Evolutionary conservation across 2,797 vertebrate species (phyloP), one percentile per base, ranked within the genome.

Genomic region (Artibeus jamaicensis): DNA sequence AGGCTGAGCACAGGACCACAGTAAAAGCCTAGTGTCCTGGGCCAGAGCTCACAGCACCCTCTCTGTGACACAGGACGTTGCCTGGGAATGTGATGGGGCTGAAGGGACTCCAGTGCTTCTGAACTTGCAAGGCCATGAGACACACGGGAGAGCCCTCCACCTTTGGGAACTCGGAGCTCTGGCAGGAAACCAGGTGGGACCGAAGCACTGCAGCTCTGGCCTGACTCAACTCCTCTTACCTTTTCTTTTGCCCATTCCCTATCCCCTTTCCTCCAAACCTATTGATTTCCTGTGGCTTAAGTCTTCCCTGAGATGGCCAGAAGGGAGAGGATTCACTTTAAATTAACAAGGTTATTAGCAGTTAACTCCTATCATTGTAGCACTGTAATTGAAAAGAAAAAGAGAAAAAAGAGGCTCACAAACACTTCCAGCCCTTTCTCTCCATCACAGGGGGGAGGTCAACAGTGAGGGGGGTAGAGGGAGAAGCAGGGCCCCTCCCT

Each of bases 311-410:
- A 96, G 96, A 97, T 93, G 97, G 97, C 97, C 97, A 94, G 97
- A 96, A 98, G 96, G 96, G 97, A 97, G 96, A 98, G 97, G 96
- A 98, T 97, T 97, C 97, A 97, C 98, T 98, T 97, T 96, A 97
- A 97, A 97, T 98, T 97, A 98, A 98, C 97, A 97, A 97, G 97
- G 97, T 98, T 98, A 98, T 98, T 98, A 98, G 97, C 97, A 97
- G 96, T 98, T 98, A 98, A 90, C 97, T 96, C 97, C 32, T 76
- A 21, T 22, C 18, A 12, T 95, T 95, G 97, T 98, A 96, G 96
- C 98, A 93, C 78, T 96, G 94, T 97, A 98, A 98, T 97, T 98
- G 98, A 98, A 98, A 98, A 98, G 96, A 89, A 88, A 97, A 97
- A 97, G 96, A 95, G 85, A 97, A 97, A 42, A 55, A 42, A 94